Percentiles rank a stretch among this genome's conserved stretches.
phyloP scores from a whole-genome alignment of 2,888 invertebrate species.

The Dexiosoma caninum region DNA sequence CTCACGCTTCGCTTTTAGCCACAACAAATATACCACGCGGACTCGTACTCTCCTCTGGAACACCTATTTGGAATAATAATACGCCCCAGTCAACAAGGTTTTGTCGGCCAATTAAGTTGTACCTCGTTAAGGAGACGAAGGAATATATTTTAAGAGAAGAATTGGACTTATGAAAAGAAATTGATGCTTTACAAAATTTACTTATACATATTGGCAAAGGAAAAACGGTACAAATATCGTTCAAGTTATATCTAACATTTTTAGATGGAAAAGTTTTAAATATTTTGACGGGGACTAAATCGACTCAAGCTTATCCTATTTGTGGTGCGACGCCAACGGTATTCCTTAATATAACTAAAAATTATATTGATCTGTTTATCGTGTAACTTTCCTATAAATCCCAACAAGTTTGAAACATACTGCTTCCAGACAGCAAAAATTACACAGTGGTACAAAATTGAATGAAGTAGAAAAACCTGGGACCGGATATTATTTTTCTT shows the following conservation, averaged over 20 bases:
- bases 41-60: constrained; percentile 5
- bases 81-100: constrained; percentile 2
- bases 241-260: not conserved
- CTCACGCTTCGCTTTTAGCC: not conserved
- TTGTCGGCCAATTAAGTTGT: not conserved
- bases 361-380: not conserved
- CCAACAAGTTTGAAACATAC: not conserved
- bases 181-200: not conserved
- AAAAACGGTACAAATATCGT: not conserved
- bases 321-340: constrained; percentile 1
- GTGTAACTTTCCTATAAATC: not conserved
- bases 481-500: too few relatives aligned
- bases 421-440: not conserved
- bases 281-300: constrained; percentile 16
- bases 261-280: constrained; percentile 4
- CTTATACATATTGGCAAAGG: not conserved
- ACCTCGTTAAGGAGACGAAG: constrained; percentile 7
- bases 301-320: not conserved
- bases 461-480: too few relatives aligned
- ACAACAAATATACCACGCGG: constrained; percentile 3
- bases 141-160: constrained; percentile 3
- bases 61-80: not conserved
- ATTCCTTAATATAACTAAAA: not conserved
- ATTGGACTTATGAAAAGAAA: not conserved
- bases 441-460: too few relatives aligned